Evolutionary conservation across 2,888 invertebrate genomes (phyloP), one percentile per base, ranked within the genome.

Genomic region (Aphelenchoides bicaudatus): DNA sequence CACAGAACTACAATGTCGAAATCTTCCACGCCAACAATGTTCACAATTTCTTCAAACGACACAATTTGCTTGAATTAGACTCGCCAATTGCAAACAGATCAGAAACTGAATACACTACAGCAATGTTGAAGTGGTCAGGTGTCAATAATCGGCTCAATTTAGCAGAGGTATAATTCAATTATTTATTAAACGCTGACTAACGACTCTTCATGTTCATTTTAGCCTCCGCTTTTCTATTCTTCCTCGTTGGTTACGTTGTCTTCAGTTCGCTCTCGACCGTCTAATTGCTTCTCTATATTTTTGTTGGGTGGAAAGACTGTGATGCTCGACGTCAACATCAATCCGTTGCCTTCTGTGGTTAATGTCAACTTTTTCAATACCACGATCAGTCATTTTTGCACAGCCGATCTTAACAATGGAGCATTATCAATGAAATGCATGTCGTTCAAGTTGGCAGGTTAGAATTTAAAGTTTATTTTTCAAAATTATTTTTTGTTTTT

Each of bases 1-100:
- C 94, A 57, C 91, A 94, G 0, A 96, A 96, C 82, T 98, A 98
- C 78, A 96, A 98, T 79, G 98, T 98, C 0, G 96, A 96, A 81
- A 88, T 98, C 62, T 87, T 93, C 69, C 96, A 98, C 79, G 52
- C 57, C 16, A 48, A 65, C 19, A 38, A 28, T 5, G 67, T 64
- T 5, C 75, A 74, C 51, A 28, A 30, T 2, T 48, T 62, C n/a
- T 50, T 75, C 34, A 50, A 53, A n/a, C 30, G 28, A 8, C 29
- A 46, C 10, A 64, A 61, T 19, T 55, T 71, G 34, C 37, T 68
- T 13, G 25, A 23, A 28, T 21, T 16, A 19, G 43, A 31, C 29
- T 38, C 53, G 30, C 55, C 52, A 19, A 43, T 65, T 29, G 34
- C 48, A 13, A 39, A 53, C 16, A 38, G 37, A 29, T 10, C 56